Conservation (phyloP, 2,113 vertebrate genomes). For the Coturnix japonica region DNA sequence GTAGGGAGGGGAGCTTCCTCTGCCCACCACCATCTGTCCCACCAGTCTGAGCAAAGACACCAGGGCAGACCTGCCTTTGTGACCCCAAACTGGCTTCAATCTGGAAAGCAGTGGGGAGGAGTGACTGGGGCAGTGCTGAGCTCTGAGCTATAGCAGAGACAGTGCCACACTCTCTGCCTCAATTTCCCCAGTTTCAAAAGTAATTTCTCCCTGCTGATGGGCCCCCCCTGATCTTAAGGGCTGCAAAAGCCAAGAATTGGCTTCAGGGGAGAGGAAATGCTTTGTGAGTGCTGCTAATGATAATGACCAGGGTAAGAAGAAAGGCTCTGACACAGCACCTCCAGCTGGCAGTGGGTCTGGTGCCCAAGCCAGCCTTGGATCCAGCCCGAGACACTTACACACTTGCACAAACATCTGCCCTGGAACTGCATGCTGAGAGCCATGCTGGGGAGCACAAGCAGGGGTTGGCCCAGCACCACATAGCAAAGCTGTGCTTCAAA, state of each 20-base stretch:
- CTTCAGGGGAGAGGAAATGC: background rate
- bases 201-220: background rate
- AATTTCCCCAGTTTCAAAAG: background rate
- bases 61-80: background rate
- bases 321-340: background rate
- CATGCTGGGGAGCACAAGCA: rapidly evolving
- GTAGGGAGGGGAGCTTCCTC: background rate
- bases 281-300: background rate
- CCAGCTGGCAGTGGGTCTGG: background rate
- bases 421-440: too few species aligned
- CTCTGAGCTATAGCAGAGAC: rapidly evolving
- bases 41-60: background rate
- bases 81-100: background rate
- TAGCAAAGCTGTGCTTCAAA: background rate
- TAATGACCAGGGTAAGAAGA: background rate
- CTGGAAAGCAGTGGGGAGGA: background rate
- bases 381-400: background rate
- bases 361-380: background rate
- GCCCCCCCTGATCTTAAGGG: background rate
- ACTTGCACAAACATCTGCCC: background rate
- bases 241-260: background rate
- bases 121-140: background rate
- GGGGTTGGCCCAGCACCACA: rapidly evolving
- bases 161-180: background rate
- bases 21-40: background rate